phyloP scores from a whole-genome alignment of 92 coral and sea anemone genomes.

The Nematostella vectensis region DNA sequence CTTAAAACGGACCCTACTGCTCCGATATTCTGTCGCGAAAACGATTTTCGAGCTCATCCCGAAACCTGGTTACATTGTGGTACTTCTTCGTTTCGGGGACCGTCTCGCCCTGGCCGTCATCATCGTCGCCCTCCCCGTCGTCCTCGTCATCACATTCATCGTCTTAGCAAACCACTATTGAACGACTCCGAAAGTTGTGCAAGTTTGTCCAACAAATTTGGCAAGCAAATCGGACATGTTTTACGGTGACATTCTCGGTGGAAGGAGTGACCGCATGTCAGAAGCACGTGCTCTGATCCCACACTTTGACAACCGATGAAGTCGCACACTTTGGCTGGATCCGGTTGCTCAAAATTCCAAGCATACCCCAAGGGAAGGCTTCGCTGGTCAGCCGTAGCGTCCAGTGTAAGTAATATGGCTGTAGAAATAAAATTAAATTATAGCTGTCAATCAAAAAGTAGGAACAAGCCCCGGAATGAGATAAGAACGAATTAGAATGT shows the following conservation, averaged over 20 bases:
- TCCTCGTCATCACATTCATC: slow-evolving; percentile 7
- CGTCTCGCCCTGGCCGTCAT: slow-evolving; percentile 17
- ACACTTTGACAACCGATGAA: background rate
- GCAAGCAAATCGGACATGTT: slow-evolving; percentile 21
- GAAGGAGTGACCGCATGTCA: slow-evolving; percentile 39
- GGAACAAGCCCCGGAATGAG: too few relatives aligned
- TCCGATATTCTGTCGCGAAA: background rate
- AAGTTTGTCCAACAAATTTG: slow-evolving; percentile 6
- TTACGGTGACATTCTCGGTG: slow-evolving; percentile 13
- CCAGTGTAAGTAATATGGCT: slow-evolving; percentile 38
- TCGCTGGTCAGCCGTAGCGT: slow-evolving; percentile 36
- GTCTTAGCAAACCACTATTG: slow-evolving; percentile 10
- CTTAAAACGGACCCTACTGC: background rate
- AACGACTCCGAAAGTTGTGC: slow-evolving; percentile 8
- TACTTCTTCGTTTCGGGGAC: background rate
- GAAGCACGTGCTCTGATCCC: background rate
- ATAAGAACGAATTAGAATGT: background rate
- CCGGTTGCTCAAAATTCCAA: slow-evolving; percentile 19
- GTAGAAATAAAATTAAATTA: slow-evolving; percentile 1
- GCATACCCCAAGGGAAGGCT: slow-evolving; percentile 37
- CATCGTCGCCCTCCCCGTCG: slow-evolving; percentile 14
- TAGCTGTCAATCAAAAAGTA: slow-evolving; percentile 6
- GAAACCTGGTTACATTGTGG: too few relatives aligned
- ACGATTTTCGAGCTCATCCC: background rate
- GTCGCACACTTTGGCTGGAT: slow-evolving; percentile 19